Evolutionary conservation across 2,888 invertebrate genomes (phyloP), one percentile per base, ranked within the genome.

Genomic region (Beris morrisii): DNA sequence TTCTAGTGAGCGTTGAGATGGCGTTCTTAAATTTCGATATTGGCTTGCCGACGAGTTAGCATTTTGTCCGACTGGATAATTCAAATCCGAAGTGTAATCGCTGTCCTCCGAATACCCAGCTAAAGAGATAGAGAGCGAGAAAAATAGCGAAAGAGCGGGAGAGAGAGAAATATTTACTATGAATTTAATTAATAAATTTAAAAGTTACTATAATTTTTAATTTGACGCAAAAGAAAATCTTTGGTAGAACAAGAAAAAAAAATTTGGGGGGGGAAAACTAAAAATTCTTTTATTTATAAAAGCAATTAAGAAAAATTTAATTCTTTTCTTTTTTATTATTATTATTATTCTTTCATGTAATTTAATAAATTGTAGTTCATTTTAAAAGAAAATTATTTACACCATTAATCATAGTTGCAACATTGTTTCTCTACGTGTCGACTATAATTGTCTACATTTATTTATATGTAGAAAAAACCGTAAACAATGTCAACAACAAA

Each of bases 31-130:
- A 70, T 72, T 72, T 56, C 70, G 63, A 67, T 71, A 93, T 83
- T 95, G 95, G 68, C 94, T 93, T 31, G 92, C 93, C 68, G 95
- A 94, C 77, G 92, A 92, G 84, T 95, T 96, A 74, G 94, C 88
- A 78, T 93, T 93, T 78, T 92, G 92, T 69, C 89, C 89, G 75
- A 92, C 88, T 32, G 72, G 96, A 83, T 92, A 96, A 84, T 95
- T 96, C 76, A 96, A 88, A 82, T 97, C 97, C 70, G 94, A 94
- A 70, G 96, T 97, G 83, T 97, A 97, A 84, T 97, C 97, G 74
- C 95, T 95, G 82, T 97, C 96, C 83, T 97, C 97, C 59, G 95
- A 95, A 81, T 95, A 92, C 68, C 95, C 94, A 80, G 94, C 94
- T 93, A 85, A 74, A 86, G 84, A 75, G 75, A 22, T 15, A 2